Evolutionary conservation across 1,140 invertebrate genomes (phyloP).

Genomic region (Heliconius eleuchia): DNA sequence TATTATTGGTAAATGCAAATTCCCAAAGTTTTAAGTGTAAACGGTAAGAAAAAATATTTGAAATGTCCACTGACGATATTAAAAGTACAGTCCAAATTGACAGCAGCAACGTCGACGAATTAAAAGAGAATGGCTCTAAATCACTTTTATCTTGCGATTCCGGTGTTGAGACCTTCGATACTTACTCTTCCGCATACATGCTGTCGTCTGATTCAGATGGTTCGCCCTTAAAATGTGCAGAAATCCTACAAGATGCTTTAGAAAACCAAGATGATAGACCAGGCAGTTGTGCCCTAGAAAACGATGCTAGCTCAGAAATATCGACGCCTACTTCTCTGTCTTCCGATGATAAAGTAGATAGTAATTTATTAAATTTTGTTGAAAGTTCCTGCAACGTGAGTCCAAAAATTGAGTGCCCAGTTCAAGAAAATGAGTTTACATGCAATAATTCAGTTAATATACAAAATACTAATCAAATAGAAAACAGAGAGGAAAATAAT

Average conservation of each 20-base stretch:
- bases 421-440: neutral
- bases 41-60: slow-evolving; percentile 31
- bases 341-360: slow-evolving; percentile 30
- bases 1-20: slow-evolving; percentile 35
- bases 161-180: slow-evolving; percentile 53
- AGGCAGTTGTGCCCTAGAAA: slow-evolving; percentile 18
- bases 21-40: slow-evolving; percentile 41
- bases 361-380: slow-evolving; percentile 10
- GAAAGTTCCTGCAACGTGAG: slow-evolving; percentile 2
- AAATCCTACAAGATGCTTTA: slow-evolving; percentile 16
- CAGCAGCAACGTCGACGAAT: slow-evolving; percentile 53
- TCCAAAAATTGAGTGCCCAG: neutral
- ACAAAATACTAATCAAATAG: neutral
- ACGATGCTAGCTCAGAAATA: slow-evolving; percentile 27
- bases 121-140: slow-evolving; percentile 53
- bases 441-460: neutral
- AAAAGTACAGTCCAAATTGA: slow-evolving; percentile 51
- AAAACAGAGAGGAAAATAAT: slow-evolving; percentile 2
- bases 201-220: slow-evolving; percentile 50
- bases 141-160: slow-evolving; percentile 57
- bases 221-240: slow-evolving; percentile 43
- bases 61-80: slow-evolving; percentile 56
- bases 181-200: slow-evolving; percentile 42
- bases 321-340: slow-evolving; percentile 32
- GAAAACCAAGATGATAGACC: slow-evolving; percentile 6